Conservation (phyloP, 2,797 vertebrate genomes). For the Dendrocincla fuliginosa region DNA sequence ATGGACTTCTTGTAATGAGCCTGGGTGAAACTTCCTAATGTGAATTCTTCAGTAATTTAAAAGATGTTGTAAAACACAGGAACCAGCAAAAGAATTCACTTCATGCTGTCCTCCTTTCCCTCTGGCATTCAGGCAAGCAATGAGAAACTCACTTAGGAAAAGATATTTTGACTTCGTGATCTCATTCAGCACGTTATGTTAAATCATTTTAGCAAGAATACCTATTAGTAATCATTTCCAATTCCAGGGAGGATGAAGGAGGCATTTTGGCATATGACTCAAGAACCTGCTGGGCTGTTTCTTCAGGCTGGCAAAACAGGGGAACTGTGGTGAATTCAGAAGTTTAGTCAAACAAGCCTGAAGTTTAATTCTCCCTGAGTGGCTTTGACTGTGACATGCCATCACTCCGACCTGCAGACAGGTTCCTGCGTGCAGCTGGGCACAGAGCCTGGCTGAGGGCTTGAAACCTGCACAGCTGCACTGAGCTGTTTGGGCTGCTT, state of each 20-base stretch:
- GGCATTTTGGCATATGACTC: slow-evolving; percentile 49
- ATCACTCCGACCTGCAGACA: not conserved
- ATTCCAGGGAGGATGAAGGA: slow-evolving; percentile 12
- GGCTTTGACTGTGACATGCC: slow-evolving; percentile 17
- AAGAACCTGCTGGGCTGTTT: slow-evolving; percentile 33
- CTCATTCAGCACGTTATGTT: slow-evolving; percentile 62
- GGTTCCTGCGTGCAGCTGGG: not conserved
- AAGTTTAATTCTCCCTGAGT: slow-evolving; percentile 16
- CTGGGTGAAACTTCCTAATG: not conserved
- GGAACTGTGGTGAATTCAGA: not conserved
- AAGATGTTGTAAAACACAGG: slow-evolving; percentile 29
- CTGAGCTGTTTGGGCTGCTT: not conserved
- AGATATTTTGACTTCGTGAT: slow-evolving; percentile 59
- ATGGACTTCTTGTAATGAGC: not conserved
- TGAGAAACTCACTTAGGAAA: slow-evolving; percentile 38
- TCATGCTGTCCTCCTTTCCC: slow-evolving; percentile 22
- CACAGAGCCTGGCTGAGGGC: not conserved
- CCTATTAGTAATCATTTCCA: slow-evolving; percentile 54
- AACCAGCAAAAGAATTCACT: not conserved
- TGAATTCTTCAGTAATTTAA: not conserved
- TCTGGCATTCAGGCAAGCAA: slow-evolving; percentile 37
- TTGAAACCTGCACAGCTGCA: not conserved
- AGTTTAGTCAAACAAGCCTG: slow-evolving; percentile 35
- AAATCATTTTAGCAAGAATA: slow-evolving; percentile 51
- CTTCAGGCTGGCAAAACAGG: slow-evolving; percentile 46